Evolutionary conservation across 2,888 invertebrate genomes (phyloP).

Genomic region (Caenorhabditis imperialis): DNA sequence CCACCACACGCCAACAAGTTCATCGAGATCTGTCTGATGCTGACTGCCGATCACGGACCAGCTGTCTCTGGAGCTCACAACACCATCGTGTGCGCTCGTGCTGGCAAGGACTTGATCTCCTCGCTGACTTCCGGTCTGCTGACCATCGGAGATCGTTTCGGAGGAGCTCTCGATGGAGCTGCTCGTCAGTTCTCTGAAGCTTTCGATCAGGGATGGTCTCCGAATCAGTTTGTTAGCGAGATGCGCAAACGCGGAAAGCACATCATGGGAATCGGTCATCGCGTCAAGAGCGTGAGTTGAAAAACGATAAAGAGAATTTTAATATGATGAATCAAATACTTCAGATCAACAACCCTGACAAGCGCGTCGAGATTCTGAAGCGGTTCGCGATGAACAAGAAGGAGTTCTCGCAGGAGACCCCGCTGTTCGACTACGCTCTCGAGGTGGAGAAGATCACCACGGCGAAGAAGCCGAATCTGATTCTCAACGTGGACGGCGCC

Average conservation of each 20-base stretch:
- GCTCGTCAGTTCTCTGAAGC: conserved; percentile 97
- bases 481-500: conserved; percentile 98
- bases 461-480: conserved; percentile 98
- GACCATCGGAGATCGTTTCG: conserved; percentile 96
- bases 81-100: conserved; percentile 90
- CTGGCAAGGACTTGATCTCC: conserved; percentile 98
- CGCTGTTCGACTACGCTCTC: conserved; percentile 94
- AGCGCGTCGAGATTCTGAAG: conserved; percentile 95
- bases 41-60: conserved; percentile 98
- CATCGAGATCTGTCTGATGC: conserved; percentile 98
- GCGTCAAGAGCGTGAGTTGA: conserved; percentile 83
- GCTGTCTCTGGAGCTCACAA: conserved; percentile 88
- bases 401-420: conserved; percentile 85
- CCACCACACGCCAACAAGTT: conserved; percentile 95
- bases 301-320: not conserved
- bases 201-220: conserved; percentile 85
- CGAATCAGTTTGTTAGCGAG: conserved; percentile 97
- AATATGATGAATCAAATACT: conserved; percentile 33
- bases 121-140: conserved; percentile 94
- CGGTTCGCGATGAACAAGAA: conserved; percentile 92
- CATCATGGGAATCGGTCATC: conserved; percentile 99
- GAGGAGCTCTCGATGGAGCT: conserved; percentile 97
- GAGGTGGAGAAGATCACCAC: conserved; percentile 99
- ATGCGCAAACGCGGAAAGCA: conserved; percentile 96
- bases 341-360: conserved; percentile 96